phyloP scores from a whole-genome alignment of 2,888 invertebrate genomes.

The Xestoiulus laeticollis region DNA sequence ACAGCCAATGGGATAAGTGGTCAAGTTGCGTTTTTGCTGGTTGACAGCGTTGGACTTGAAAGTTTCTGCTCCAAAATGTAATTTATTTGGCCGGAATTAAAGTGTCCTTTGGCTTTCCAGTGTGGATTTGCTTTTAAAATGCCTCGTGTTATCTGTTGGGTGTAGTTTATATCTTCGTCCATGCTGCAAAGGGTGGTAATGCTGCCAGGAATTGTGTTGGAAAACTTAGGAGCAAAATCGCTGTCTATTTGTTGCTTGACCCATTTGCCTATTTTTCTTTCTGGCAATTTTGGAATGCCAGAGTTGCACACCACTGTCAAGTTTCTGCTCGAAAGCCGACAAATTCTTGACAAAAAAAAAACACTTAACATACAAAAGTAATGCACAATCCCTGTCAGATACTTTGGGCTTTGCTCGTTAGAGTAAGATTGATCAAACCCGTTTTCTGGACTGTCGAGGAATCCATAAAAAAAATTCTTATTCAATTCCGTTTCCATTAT shows the following conservation, averaged over 20 bases:
- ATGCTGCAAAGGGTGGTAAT: background rate
- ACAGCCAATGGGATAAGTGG: background rate
- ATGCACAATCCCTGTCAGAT: background rate
- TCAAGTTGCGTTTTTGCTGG: background rate
- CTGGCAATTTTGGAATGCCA: background rate
- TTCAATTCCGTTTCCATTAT: constrained; percentile 54
- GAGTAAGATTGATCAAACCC: background rate
- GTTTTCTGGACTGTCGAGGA: background rate
- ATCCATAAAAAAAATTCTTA: background rate
- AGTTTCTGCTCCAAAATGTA: background rate
- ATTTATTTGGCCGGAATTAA: background rate
- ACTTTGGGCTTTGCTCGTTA: background rate
- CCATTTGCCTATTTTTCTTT: background rate
- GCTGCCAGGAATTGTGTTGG: background rate
- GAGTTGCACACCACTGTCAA: constrained; percentile 5
- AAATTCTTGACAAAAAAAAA: constrained; percentile 3
- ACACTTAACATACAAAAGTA: background rate
- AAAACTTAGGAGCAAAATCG: background rate
- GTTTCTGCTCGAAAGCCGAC: background rate
- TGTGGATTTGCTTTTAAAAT: background rate
- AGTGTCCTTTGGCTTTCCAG: background rate
- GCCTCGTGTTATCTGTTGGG: no score
- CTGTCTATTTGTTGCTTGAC: no score
- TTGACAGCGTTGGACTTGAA: background rate
- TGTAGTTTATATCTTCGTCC: background rate